Evolutionary conservation across 2,888 invertebrate species (phyloP), one percentile per base, ranked within the genome.

Genomic region (Ditylenchus weischeri): DNA sequence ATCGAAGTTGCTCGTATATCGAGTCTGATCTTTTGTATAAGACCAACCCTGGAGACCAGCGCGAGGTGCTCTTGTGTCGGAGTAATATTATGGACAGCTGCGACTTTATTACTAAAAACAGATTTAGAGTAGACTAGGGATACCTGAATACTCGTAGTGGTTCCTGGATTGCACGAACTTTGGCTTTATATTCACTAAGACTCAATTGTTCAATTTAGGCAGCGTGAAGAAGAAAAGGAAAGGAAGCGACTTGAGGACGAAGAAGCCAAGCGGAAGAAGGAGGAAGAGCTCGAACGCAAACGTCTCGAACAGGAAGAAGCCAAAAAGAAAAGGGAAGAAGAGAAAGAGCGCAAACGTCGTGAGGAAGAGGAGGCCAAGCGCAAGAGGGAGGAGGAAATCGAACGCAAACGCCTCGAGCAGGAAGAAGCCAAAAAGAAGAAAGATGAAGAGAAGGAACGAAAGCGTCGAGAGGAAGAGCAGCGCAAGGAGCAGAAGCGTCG

Each of bases 381-480:
- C 11, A 59, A 59, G 23, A 19, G 38, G 11, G 23, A 36, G 11
- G 38, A 59, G n/a, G 59, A 59, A 59, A 35, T 29, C 6, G 59
- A 59, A n/a, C 59, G 59, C 21, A 21, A 54, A n/a, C 54, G 23
- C 29, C 54, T 54, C 4, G 29, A 54, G 13, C 54, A 54, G 13
- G 54, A 54, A 54, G 50, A 50, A 50, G 50, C 21, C 50, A 21
- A 57, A 7, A 29, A 57, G 23, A 29, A 57, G 23, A n/a, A 23
- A 19, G 58, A 57, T n/a, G 59, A 29, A 29, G 23, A 36, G 19
- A 59, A 59, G n/a, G 59, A 59, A n/a, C 36, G 19, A 11, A 38
- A 59, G n/a, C 59, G 59, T 59, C 59, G 59, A 10, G 38, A 59
- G 59, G 38, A 59, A 38, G 59, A 59, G 11, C 21, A 59, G 36